A percentile compares a stretch with the other conserved stretches of the same genome.
Conservation (phyloP, 2,888 invertebrate genomes). For the Sinotaia quadrata region DNA sequence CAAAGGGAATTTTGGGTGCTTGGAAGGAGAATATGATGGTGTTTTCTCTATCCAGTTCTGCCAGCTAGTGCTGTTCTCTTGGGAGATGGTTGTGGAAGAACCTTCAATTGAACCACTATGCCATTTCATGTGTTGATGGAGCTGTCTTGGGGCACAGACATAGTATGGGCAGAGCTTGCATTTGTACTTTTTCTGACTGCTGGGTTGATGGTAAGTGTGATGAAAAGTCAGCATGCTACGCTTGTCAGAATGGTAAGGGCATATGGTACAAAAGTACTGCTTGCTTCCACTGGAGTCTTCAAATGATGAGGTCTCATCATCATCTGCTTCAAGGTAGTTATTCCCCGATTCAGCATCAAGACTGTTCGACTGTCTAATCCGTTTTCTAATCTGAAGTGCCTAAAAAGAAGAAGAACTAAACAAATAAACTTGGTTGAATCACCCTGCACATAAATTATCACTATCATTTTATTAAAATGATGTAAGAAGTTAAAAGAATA, state of each 20-base stretch:
- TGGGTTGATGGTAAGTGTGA: slow-evolving; percentile 80
- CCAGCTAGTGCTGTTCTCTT: background rate
- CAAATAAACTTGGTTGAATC: background rate
- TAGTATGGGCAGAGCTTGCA: slow-evolving; percentile 88
- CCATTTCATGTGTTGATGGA: slow-evolving; percentile 79
- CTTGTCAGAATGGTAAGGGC: slow-evolving; percentile 77
- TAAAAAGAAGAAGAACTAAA: background rate
- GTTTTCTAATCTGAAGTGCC: slow-evolving; percentile 31
- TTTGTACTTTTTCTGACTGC: slow-evolving; percentile 80
- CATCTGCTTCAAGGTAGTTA: slow-evolving; percentile 2
- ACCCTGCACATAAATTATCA: background rate
- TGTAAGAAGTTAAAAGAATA: no score
- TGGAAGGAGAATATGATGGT: slow-evolving; percentile 23
- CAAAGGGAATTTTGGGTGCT: slow-evolving; percentile 24
- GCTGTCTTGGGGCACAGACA: slow-evolving; percentile 75
- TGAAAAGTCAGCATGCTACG: slow-evolving; percentile 72
- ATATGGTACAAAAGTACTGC: slow-evolving; percentile 77
- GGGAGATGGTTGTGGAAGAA: slow-evolving; percentile 8
- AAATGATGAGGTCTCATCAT: background rate
- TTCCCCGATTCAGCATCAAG: background rate
- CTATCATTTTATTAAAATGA: no score
- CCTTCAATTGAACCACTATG: slow-evolving; percentile 73
- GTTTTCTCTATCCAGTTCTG: slow-evolving; percentile 16
- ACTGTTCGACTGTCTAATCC: slow-evolving; percentile 17
- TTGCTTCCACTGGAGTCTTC: slow-evolving; percentile 35